Base-by-base conservation (phyloP, 2,797 vertebrate species). In the Pterois miles region DNA sequence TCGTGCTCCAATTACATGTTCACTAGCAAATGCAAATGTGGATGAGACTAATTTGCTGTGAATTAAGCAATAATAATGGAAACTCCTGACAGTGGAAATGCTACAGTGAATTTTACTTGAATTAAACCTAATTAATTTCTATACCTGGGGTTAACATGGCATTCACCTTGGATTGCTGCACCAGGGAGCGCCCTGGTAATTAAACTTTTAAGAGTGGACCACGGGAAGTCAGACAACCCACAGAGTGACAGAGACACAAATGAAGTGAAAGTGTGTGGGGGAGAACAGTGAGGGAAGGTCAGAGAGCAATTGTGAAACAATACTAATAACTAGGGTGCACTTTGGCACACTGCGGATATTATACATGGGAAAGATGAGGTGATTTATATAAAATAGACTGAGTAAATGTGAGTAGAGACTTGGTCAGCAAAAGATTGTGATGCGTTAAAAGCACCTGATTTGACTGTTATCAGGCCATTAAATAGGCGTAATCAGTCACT, bases 71-170 rank as follows among this genome's bases (percentile, higher is more conserved):
- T 50, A 50, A 46, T 46, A 71, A 29, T 8, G 18, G 33, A 64
- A 58, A 66, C 14, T 71, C 23, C 25, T 29, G n/a, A 80, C 74
- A 43, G 71, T 58, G 40, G 67, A 38, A 75, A 58, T 4, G 8
- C 31, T 50, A 2, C 38, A 8, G 65, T 53, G 53, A 56, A 62
- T 43, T 54, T 52, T 56, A 25, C 38, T 66, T 29, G 68, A 64
- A 86, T 86, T 81, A 78, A 82, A 75, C 40, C 76, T 80, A 85
- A 91, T 91, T 91, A 82, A 84, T 82, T 73, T 80, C 59, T 68
- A 57, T 82, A 71, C 87, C 80, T 74, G 81, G 74, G 76, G 84
- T 71, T 62, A 52, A 63, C 81, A 46, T 86, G 84, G 65, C 87
- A 86, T 91, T 89, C 79, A 77, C 72, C 69, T 84, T 57, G 54